phyloP scores from a whole-genome alignment of 2,888 invertebrate species.

The Eledone cirrhosa region DNA sequence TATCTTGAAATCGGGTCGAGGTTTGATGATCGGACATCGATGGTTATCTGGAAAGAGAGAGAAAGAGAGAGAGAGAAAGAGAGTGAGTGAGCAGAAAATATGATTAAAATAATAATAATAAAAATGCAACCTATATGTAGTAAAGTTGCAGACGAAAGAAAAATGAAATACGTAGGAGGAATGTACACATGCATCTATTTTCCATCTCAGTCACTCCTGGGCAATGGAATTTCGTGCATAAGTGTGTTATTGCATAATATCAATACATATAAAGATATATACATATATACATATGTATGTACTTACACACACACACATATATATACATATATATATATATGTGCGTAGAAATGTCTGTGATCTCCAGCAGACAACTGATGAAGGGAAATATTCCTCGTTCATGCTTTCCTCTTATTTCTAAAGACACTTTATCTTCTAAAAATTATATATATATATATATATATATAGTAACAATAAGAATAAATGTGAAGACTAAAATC shows the following conservation, averaged over 20 bases:
- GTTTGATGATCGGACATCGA: conserved; percentile 17
- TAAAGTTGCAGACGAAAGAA: not conserved
- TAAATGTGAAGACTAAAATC: too few relatives aligned
- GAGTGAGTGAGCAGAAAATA: not conserved
- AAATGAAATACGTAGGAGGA: not conserved
- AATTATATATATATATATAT: too few relatives aligned
- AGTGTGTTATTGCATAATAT: not conserved
- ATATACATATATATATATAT: not conserved
- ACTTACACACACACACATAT: not conserved
- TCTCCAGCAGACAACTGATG: too few relatives aligned
- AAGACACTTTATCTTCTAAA: too few relatives aligned
- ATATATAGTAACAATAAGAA: too few relatives aligned
- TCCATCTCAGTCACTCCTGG: too few relatives aligned
- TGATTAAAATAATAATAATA: not conserved
- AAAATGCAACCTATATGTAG: not conserved
- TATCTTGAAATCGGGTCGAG: conserved; percentile 18
- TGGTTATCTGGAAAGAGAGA: not conserved
- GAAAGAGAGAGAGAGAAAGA: not conserved
- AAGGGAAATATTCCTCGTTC: too few relatives aligned
- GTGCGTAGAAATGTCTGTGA: too few relatives aligned
- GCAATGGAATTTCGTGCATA: too few relatives aligned
- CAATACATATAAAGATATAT: not conserved
- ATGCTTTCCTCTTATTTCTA: too few relatives aligned
- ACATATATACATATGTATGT: not conserved
- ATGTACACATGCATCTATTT: not conserved